phyloP scores from a whole-genome alignment of 2,113 vertebrate genomes.

The Ailurus styani region DNA sequence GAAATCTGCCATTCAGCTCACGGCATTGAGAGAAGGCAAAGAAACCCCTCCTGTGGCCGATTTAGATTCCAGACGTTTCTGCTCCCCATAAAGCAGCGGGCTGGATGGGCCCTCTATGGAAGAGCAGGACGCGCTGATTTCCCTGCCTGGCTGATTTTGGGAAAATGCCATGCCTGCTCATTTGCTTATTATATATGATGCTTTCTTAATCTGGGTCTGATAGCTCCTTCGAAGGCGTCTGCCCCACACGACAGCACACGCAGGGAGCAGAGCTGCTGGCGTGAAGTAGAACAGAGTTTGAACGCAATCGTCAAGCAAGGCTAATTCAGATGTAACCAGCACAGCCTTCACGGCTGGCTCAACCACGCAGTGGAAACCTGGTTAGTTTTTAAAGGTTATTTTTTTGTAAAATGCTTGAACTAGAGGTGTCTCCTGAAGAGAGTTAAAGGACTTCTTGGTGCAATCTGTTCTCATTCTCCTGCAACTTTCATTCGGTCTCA shows the following conservation, averaged over 20 bases:
- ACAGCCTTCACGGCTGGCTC: conserved; percentile 20
- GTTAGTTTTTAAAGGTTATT: conserved; percentile 51
- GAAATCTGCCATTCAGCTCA: conserved; percentile 46
- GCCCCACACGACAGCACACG: background rate
- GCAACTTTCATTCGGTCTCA: conserved; percentile 52
- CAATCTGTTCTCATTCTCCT: conserved; percentile 45
- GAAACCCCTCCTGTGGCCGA: conserved; percentile 49
- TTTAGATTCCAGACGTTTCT: conserved; percentile 68
- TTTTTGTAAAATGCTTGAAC: background rate
- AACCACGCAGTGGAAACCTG: background rate
- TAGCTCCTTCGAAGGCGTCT: conserved; percentile 19
- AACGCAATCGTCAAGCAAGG: conserved; percentile 47
- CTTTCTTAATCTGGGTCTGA: conserved; percentile 3
- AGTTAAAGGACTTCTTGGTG: conserved; percentile 65
- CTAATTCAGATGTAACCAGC: conserved; percentile 62
- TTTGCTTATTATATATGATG: conserved; percentile 33
- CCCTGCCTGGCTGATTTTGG: conserved; percentile 42
- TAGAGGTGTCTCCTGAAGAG: conserved; percentile 48
- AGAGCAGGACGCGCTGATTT: conserved; percentile 39
- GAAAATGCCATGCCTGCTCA: conserved; percentile 42
- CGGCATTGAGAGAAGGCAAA: conserved; percentile 52
- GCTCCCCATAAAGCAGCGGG: conserved; percentile 10
- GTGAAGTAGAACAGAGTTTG: background rate
- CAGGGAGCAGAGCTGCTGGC: background rate
- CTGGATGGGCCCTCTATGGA: conserved; percentile 40